Evolutionary conservation across 2,888 invertebrate genomes (phyloP), one percentile per base, ranked within the genome.

Genomic region (Lasioglossum villosulum): DNA sequence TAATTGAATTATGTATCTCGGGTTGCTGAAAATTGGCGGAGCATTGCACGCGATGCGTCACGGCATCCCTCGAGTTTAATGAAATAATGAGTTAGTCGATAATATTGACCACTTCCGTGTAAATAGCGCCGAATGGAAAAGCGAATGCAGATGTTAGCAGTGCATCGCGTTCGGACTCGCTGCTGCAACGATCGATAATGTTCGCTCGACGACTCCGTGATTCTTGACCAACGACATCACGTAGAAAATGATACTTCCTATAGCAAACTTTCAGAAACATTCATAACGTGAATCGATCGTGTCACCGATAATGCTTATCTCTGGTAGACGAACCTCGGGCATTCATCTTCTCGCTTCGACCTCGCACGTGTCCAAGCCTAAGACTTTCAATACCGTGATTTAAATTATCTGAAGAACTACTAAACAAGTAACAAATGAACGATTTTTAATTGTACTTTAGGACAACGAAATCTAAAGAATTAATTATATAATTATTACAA

Each of bases 171-270:
- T 89, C 77, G 63, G 74, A 80, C 76, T 73, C 71, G 83, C 84
- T 81, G 83, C 85, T 83, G 88, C 88, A 63, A 88, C 89, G 90
- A 91, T 91, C 91, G 85, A 91, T 91, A 91, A 86, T 75, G 80
- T 76, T 86, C 82, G 75, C 81, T 80, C 78, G 75, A 77, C 80
- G 76, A 87, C 80, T 82, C 77, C 77, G 48, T 74, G 80, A 80
- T 83, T 83, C 81, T 76, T 83, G 71, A 76, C 72, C 72, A 81
- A 73, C 59, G 52, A 63, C 27, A 83, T 83, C 71, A 34, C 52
- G 27, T 42, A 66, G n/a, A 42, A 42, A 71, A 83, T 77, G 59
- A 77, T 73, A 76, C 27, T 75, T 63, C 74, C 77, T 42, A 12
- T 19, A 63, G 27, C 63, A 63, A 30, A 63, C 63, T 30, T 63